Base-by-base conservation (phyloP, 1,140 invertebrate species). In the Microplitis demolitor region DNA sequence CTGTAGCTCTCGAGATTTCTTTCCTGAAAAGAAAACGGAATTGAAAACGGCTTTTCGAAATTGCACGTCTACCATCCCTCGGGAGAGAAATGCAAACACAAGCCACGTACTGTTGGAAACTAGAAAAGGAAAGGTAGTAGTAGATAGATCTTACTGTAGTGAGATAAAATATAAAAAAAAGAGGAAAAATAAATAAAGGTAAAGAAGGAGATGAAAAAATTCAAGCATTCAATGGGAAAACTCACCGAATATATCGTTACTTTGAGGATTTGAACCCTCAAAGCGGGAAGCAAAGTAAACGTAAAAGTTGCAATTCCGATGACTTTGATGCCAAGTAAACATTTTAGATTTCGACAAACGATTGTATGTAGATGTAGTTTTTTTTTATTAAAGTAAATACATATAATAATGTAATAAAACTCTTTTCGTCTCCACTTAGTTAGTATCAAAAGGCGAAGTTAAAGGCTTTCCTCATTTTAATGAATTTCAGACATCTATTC, bases 21-120 rank as follows among this genome's bases (percentile, higher is more conserved):
- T 75, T 78, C 80, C 73, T 82, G 81, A 85, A 85, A 84, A 78
- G 79, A 77, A 82, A 82, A 74, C 79, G 79, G 75, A 85, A 87
- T 85, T 86, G 83, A 84, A 87, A 87, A 85, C 83, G 83, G 83
- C 84, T 85, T 86, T 87, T 80, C 78, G 81, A 86, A 86, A 87
- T 86, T 85, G 82, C 81, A 79, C 78, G 73, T 76, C 74, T 66
- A 73, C 61, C 75, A 77, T 79, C 78, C 74, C 80, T 67, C 66
- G 75, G 77, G 79, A 84, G 76, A 76, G 76, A 82, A 87, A 87
- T 87, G 85, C 85, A 87, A 86, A 87, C 83, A 86, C 78, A 76
- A 67, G 39, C 73, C 54, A 35, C 54, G 35, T 39, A 37, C 67
- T 62, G 37, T 45, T 16, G 73, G 31, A 51, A 60, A 37, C 72